These are phyloP conservation scores for Plestiodon gilberti DNA, from an alignment of 2,113 vertebrate genomes.

Conservation along the genomic window DNA sequence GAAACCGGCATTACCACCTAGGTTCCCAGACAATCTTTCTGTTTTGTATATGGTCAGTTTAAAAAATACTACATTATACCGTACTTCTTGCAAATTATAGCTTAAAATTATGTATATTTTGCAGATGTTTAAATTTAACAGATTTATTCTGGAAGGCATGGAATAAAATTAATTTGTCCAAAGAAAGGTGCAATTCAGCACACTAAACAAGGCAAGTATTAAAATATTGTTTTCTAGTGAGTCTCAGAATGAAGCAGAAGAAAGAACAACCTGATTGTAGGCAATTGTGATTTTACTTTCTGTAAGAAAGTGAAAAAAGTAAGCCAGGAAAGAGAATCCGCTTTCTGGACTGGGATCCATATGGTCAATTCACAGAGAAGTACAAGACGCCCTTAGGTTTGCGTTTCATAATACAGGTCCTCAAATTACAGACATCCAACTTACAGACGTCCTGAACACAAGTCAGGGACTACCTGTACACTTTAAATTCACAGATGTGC, in stretches of 20 bases:
- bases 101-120: slow-evolving; percentile 18
- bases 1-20: neutral
- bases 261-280: neutral
- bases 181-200: slow-evolving; percentile 50
- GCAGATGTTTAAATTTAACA: slow-evolving; percentile 33
- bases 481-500: neutral
- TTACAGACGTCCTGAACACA: too few species aligned
- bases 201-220: slow-evolving; percentile 41
- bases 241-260: neutral
- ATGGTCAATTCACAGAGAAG: neutral
- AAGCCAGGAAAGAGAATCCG: neutral
- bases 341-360: neutral
- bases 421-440: too few species aligned
- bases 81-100: slow-evolving; percentile 33
- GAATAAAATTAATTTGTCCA: slow-evolving; percentile 54
- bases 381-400: neutral
- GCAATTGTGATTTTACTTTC: neutral
- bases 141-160: slow-evolving; percentile 44
- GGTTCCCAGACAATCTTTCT: too few species aligned
- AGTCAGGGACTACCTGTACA: too few species aligned
- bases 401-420: neutral
- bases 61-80: slow-evolving; percentile 3
- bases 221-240: slow-evolving; percentile 62
- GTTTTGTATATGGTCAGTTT: slow-evolving; percentile 10
- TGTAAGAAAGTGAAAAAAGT: neutral